These are phyloP conservation scores for Palythoa grandis DNA, from an alignment of 92 coral and sea anemone genomes.

Conservation along the genomic window DNA sequence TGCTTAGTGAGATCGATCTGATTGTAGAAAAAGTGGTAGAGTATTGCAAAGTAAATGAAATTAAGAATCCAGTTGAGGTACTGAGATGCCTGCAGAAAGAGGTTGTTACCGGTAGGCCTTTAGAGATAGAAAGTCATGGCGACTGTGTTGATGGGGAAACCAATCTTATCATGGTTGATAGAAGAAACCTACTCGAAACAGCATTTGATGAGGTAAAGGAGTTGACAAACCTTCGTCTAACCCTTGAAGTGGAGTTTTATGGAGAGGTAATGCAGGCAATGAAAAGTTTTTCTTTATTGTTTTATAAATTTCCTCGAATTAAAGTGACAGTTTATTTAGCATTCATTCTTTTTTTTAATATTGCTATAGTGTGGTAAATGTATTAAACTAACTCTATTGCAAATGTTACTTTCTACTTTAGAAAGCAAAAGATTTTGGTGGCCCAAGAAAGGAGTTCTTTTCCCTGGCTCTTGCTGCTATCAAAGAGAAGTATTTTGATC, in stretches of 20 bases:
- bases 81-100: slow-evolving; percentile 48
- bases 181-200: slow-evolving; percentile 33
- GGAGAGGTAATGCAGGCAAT: slow-evolving; percentile 18
- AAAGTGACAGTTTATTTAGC: slow-evolving; percentile 6
- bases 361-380: slow-evolving; percentile 2
- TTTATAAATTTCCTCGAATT: slow-evolving; percentile 5
- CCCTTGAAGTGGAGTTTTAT: slow-evolving; percentile 12
- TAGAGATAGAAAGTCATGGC: slow-evolving; percentile 29
- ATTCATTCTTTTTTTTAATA: background rate
- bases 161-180: slow-evolving; percentile 27
- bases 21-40: slow-evolving; percentile 39
- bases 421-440: slow-evolving; percentile 58
- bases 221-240: slow-evolving; percentile 14
- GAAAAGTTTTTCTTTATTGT: slow-evolving; percentile 3
- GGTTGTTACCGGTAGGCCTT: slow-evolving; percentile 32
- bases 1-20: slow-evolving; percentile 21
- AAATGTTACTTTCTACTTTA: slow-evolving; percentile 26
- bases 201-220: slow-evolving; percentile 37
- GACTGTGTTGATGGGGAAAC: slow-evolving; percentile 43
- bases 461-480: slow-evolving; percentile 44
- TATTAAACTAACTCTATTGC: slow-evolving; percentile 5
- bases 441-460: slow-evolving; percentile 55
- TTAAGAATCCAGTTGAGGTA: slow-evolving; percentile 44
- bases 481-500: slow-evolving; percentile 32
- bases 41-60: slow-evolving; percentile 27